Percentiles rank a stretch among this genome's conserved stretches.
phyloP scores from a whole-genome alignment of 2,888 invertebrate species.

The Lasioglossum leucozonium region DNA sequence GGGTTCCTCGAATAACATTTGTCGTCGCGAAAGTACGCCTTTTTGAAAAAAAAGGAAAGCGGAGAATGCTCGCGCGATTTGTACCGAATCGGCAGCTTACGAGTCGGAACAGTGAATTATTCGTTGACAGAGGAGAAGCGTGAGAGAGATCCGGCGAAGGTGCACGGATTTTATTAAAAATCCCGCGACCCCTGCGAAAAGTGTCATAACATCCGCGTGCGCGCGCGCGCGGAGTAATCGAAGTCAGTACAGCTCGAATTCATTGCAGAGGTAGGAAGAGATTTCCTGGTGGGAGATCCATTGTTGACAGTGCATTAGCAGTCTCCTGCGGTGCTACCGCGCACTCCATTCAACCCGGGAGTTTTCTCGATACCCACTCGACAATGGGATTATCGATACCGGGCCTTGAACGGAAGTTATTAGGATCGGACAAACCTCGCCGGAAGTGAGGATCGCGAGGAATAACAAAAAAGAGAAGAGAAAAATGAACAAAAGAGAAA shows the following conservation, averaged over 20 bases:
- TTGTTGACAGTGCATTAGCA: constrained; percentile 68
- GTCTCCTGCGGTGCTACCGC: constrained; percentile 35
- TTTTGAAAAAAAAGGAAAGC: background rate
- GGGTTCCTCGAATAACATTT: background rate
- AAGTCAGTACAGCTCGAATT: constrained; percentile 38
- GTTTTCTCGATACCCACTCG: constrained; percentile 46
- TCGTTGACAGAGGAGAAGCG: background rate
- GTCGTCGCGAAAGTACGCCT: background rate
- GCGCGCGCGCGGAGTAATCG: constrained; percentile 23
- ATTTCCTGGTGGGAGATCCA: constrained; percentile 57
- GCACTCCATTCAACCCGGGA: constrained; percentile 47
- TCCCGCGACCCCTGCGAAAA: background rate
- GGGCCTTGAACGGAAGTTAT: constrained; percentile 45
- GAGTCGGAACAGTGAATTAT: background rate
- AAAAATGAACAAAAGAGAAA: background rate
- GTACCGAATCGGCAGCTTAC: background rate
- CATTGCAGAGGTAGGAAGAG: constrained; percentile 35
- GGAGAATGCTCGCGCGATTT: background rate
- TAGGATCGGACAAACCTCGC: constrained; percentile 39
- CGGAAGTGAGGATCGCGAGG: background rate
- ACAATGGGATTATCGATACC: constrained; percentile 59
- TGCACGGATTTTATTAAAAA: constrained; percentile 6
- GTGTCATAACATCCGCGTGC: constrained; percentile 1
- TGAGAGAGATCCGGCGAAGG: background rate
- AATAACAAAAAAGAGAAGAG: background rate